These are phyloP conservation scores for Alectura lathami DNA, from an alignment of 2,113 vertebrate species.

Conservation along the genomic window DNA sequence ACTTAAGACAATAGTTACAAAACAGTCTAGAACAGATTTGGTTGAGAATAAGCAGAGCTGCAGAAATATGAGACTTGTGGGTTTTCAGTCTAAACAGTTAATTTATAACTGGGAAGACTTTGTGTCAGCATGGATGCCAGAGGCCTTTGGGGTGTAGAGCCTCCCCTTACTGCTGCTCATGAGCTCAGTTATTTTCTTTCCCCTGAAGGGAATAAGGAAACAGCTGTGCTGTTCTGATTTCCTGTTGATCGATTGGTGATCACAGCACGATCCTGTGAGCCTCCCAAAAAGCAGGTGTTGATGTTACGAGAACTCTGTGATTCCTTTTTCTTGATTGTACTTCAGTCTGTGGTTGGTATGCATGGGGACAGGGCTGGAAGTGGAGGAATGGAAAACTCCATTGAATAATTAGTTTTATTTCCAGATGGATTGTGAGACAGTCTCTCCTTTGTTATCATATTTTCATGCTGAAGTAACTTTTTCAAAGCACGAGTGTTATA, in stretches of 20 bases:
- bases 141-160: slow-evolving; percentile 58
- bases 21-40: slow-evolving; percentile 43
- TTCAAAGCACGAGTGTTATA: neutral
- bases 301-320: neutral
- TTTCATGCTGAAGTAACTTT: neutral
- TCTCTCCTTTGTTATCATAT: neutral
- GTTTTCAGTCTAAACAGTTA: slow-evolving; percentile 69
- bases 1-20: slow-evolving; percentile 54
- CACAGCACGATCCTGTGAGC: slow-evolving; percentile 1
- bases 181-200: slow-evolving; percentile 41
- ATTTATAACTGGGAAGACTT: slow-evolving; percentile 57
- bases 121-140: slow-evolving; percentile 48
- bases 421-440: neutral
- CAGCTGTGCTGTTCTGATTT: slow-evolving; percentile 62
- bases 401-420: neutral
- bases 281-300: slow-evolving; percentile 41
- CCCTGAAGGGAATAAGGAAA: slow-evolving; percentile 49
- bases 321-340: neutral
- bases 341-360: neutral
- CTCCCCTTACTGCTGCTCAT: slow-evolving; percentile 25
- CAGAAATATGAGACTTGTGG: slow-evolving; percentile 66
- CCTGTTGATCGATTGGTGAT: slow-evolving; percentile 70
- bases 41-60: slow-evolving; percentile 66
- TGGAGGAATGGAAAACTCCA: neutral
- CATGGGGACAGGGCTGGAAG: neutral